Evolutionary conservation across 2,797 vertebrate species (phyloP).

Genomic region (Alcedo atthis): DNA sequence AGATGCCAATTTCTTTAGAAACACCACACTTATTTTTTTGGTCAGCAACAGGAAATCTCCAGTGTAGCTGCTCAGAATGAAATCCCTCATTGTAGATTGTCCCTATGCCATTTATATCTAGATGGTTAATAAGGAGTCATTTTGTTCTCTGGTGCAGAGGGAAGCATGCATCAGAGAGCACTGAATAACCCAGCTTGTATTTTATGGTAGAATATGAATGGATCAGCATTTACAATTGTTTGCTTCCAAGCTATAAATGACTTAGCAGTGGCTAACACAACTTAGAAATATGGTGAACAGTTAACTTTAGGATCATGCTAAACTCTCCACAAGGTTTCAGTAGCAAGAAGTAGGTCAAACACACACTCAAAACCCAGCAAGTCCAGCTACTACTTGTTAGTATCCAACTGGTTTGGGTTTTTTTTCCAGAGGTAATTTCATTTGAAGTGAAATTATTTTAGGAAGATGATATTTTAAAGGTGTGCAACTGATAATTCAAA

Average conservation of each 20-base stretch:
- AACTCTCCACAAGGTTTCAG: constrained; percentile 1
- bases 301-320: neutral
- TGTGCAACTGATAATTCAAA: neutral
- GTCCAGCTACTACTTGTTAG: neutral
- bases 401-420: neutral
- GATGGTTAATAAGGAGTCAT: neutral
- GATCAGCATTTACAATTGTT: constrained; percentile 60
- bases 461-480: neutral
- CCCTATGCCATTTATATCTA: neutral
- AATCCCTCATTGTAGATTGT: constrained; percentile 36
- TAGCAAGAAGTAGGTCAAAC: neutral
- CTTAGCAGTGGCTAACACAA: neutral
- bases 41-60: neutral
- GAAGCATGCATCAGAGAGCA: neutral
- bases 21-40: neutral
- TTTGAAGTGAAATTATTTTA: neutral
- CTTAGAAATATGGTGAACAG: constrained; percentile 3
- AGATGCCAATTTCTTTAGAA: constrained; percentile 5
- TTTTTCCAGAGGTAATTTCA: neutral
- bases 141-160: neutral
- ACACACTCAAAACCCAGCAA: neutral
- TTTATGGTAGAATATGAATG: constrained; percentile 31
- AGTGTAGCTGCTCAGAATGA: constrained; percentile 12
- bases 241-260: constrained; percentile 58
- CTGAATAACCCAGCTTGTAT: constrained; percentile 48